Evolutionary conservation across 2,797 vertebrate species (phyloP).

Genomic region (Kryptopterus vitreolus): DNA sequence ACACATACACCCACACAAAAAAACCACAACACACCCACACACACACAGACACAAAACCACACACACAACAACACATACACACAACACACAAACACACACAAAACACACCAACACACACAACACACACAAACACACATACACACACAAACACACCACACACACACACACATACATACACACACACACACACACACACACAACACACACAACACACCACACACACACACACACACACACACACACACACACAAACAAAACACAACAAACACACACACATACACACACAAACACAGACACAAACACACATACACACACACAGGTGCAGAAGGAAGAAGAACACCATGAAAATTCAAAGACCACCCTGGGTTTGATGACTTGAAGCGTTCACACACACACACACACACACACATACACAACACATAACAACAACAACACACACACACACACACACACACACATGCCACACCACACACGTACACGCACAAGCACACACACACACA

Average conservation of each 20-base stretch:
- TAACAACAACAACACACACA: too few relatives aligned
- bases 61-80: too few relatives aligned
- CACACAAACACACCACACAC: not conserved
- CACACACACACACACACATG: conserved; percentile 18
- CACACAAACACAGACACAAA: not conserved
- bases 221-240: not conserved
- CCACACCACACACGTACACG: conserved; percentile 16
- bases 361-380: conserved; percentile 3
- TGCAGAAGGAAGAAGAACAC: not conserved
- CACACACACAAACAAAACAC: too few relatives aligned
- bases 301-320: not conserved
- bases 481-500: conserved; percentile 33
- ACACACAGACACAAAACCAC: too few relatives aligned
- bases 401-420: conserved; percentile 20
- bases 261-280: too few relatives aligned
- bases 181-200: too few relatives aligned
- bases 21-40: too few relatives aligned
- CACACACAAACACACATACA: not conserved
- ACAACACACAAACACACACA: not conserved
- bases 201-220: too few relatives aligned
- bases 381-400: not conserved
- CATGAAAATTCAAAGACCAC: conserved; percentile 16
- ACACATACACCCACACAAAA: not conserved
- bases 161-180: not conserved
- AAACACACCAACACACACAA: not conserved